phyloP scores from a whole-genome alignment of 2,113 vertebrate genomes.

The Protomyctophum bolini region DNA sequence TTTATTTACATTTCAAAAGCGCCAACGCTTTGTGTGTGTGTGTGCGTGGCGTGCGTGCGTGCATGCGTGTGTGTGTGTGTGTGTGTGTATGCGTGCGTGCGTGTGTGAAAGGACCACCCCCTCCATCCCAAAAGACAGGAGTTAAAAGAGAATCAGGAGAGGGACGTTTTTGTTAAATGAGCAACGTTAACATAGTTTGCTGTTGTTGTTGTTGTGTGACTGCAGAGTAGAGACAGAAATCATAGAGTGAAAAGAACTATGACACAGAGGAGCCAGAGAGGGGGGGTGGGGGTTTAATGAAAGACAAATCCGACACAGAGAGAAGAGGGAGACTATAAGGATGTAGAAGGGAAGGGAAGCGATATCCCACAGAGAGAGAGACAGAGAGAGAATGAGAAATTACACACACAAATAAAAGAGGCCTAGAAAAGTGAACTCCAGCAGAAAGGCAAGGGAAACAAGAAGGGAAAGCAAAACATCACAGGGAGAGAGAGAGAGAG shows the following conservation, averaged over 20 bases:
- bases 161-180: no score
- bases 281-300: neutral
- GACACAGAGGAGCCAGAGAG: neutral
- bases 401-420: no score
- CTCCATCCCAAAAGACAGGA: neutral
- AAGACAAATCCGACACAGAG: neutral
- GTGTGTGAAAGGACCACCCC: neutral
- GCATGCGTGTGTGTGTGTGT: neutral
- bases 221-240: conserved; percentile 4
- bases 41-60: neutral
- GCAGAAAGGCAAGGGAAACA: neutral
- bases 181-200: no score
- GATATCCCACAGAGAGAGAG: neutral
- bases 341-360: neutral
- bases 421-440: no score
- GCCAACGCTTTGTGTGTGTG: conserved; percentile 36
- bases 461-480: neutral
- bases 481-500: no score
- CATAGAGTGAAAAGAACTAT: neutral
- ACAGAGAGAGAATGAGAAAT: neutral
- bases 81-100: neutral
- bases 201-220: no score
- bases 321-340: neutral
- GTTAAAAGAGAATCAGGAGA: neutral
- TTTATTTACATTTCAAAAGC: conserved; percentile 77